phyloP scores from a whole-genome alignment of 2,797 vertebrate species.

The Scarus forsteni region DNA sequence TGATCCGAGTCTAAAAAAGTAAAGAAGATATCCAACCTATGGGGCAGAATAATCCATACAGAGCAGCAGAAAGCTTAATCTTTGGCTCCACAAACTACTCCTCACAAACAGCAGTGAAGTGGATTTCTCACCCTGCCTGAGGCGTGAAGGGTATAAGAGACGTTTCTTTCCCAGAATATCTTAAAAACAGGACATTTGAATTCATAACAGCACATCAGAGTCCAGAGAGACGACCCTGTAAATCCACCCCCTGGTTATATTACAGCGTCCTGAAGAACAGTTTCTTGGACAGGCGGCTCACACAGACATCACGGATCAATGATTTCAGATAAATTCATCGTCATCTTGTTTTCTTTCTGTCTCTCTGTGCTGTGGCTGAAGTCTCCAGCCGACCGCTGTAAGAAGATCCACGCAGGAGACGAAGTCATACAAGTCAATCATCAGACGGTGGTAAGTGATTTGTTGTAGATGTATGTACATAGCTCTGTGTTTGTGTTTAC shows the following conservation, averaged over 20 bases:
- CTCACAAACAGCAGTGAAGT: conserved; percentile 16
- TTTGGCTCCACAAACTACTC: not conserved
- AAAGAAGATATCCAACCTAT: not conserved
- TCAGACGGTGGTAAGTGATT: conserved; percentile 93
- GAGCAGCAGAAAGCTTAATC: not conserved
- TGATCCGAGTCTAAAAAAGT: not conserved
- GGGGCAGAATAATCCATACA: not conserved
- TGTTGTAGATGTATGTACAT: conserved; percentile 8
- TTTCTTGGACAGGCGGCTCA: conserved; percentile 38
- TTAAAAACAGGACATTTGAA: conserved; percentile 16
- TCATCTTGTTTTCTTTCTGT: conserved; percentile 17
- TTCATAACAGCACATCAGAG: conserved; percentile 15
- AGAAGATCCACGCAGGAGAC: conserved; percentile 99
- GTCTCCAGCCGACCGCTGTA: conserved; percentile 98
- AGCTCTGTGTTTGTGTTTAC: not conserved
- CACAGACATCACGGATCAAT: conserved; percentile 54
- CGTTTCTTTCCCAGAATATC: not conserved
- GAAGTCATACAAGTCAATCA: conserved; percentile 99
- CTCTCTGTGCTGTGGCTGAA: conserved; percentile 68
- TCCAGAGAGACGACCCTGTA: conserved; percentile 15
- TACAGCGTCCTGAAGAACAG: conserved; percentile 25
- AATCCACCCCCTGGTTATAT: not conserved
- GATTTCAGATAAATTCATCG: conserved; percentile 46
- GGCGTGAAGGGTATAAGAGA: conserved; percentile 1
- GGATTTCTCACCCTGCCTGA: not conserved